Conservation (phyloP, 2,113 vertebrate genomes). For the Brachypodius melanocephalos region DNA sequence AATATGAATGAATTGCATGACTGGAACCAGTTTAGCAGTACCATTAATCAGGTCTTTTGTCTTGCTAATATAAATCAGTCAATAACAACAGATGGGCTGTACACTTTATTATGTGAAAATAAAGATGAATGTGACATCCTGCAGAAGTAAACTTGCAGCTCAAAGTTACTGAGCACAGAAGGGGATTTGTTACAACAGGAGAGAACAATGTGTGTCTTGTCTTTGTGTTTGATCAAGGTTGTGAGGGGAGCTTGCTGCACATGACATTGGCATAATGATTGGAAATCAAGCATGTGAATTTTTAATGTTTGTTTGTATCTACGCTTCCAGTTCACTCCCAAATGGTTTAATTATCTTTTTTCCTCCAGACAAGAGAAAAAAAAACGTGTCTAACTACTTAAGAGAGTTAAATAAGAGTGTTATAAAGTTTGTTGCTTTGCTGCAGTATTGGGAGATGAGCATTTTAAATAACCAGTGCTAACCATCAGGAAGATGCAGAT, state of each 20-base stretch:
- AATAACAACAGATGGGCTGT: constrained; percentile 37
- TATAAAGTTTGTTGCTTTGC: neutral
- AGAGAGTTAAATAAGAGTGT: neutral
- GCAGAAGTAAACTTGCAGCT: constrained; percentile 29
- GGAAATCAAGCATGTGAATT: neutral
- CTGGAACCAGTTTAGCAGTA: constrained; percentile 11
- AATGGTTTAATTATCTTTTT: constrained; percentile 21
- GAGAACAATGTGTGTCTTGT: neutral
- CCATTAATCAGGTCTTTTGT: constrained; percentile 47
- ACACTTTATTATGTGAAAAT: constrained; percentile 54
- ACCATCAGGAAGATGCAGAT: neutral
- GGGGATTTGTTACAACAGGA: neutral
- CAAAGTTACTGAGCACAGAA: constrained; percentile 31
- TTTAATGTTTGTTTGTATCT: neutral
- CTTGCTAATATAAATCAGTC: constrained; percentile 31
- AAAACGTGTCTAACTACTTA: neutral
- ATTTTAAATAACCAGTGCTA: neutral
- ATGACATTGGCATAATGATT: neutral
- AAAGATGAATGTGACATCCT: constrained; percentile 45
- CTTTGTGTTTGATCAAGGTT: constrained; percentile 20
- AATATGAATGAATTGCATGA: constrained; percentile 32
- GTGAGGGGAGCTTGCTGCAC: neutral
- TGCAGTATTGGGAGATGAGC: neutral
- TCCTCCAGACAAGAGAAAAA: neutral
- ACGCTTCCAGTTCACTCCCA: neutral